Evolutionary conservation across 2,888 invertebrate genomes (phyloP).

Genomic region (Andrena minutula): DNA sequence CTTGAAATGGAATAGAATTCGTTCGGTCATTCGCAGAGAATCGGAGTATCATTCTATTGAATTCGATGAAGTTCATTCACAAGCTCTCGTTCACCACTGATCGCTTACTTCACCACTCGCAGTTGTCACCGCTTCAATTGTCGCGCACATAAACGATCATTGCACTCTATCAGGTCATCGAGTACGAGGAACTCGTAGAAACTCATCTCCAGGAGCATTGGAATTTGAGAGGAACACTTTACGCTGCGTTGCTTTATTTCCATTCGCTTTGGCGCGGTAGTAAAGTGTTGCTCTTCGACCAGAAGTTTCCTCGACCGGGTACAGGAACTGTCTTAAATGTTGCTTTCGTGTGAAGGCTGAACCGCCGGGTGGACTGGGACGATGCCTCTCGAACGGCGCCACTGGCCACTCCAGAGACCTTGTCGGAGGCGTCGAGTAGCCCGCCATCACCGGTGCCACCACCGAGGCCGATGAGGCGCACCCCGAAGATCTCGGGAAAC

Average conservation of each 20-base stretch:
- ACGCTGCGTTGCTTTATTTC: background rate
- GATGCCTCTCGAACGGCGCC: slow-evolving; percentile 88
- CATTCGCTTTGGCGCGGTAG: background rate
- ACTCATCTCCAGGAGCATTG: slow-evolving; percentile 3
- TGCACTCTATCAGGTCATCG: slow-evolving; percentile 41
- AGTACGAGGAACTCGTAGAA: background rate
- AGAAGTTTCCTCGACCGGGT: background rate
- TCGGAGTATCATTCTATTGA: slow-evolving; percentile 4
- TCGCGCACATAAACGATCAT: slow-evolving; percentile 56
- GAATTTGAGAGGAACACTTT: slow-evolving; percentile 19
- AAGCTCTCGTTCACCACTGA: slow-evolving; percentile 60
- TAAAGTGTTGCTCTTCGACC: slow-evolving; percentile 28
- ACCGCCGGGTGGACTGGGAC: slow-evolving; percentile 77
- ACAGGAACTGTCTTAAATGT: background rate
- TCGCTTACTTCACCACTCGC: slow-evolving; percentile 65
- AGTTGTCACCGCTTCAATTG: slow-evolving; percentile 58
- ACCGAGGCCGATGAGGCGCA: slow-evolving; percentile 88
- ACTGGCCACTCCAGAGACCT: slow-evolving; percentile 92
- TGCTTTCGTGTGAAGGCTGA: slow-evolving; percentile 46
- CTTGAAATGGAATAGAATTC: slow-evolving; percentile 4
- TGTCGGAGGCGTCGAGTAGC: slow-evolving; percentile 93
- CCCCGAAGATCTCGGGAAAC: slow-evolving; percentile 89
- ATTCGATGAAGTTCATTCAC: slow-evolving; percentile 31
- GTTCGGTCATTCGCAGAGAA: background rate
- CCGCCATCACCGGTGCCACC: slow-evolving; percentile 89